Evolutionary conservation across 2,113 vertebrate species (phyloP).

Genomic region (Piprites chloris): DNA sequence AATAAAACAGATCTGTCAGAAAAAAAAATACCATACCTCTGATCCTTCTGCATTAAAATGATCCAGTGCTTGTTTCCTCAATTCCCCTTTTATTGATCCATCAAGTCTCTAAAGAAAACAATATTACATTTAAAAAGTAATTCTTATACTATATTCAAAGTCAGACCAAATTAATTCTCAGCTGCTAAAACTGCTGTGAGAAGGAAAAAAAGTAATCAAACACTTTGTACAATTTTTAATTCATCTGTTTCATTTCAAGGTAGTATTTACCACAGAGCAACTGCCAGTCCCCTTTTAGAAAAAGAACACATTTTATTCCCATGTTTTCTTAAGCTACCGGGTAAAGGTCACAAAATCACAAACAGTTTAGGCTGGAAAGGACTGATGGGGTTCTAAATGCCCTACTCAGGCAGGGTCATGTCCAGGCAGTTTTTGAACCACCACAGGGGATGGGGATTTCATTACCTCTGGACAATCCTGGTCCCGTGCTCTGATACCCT

Average conservation of each 20-base stretch:
- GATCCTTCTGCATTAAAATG: conserved; percentile 98
- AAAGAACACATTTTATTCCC: neutral
- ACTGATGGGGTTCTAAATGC: neutral
- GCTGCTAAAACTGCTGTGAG: neutral
- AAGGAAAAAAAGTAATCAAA: neutral
- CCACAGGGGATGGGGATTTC: neutral
- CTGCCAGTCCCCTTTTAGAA: neutral
- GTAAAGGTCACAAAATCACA: neutral
- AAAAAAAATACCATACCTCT: conserved; percentile 76
- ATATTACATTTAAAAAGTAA: neutral
- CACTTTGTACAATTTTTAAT: neutral
- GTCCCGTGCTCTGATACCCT: neutral
- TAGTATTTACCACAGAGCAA: neutral
- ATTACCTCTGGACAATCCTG: neutral
- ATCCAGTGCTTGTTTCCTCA: conserved; percentile 95
- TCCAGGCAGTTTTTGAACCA: neutral
- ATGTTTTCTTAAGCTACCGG: neutral
- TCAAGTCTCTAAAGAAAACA: conserved; percentile 85
- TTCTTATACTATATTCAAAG: neutral
- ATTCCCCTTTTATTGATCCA: conserved; percentile 96
- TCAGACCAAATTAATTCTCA: neutral
- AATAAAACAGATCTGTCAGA: neutral
- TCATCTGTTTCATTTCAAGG: neutral
- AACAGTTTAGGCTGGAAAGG: neutral
- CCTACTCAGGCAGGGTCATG: neutral